phyloP scores from a whole-genome alignment of 2,113 vertebrate species.

The Martes martes region DNA sequence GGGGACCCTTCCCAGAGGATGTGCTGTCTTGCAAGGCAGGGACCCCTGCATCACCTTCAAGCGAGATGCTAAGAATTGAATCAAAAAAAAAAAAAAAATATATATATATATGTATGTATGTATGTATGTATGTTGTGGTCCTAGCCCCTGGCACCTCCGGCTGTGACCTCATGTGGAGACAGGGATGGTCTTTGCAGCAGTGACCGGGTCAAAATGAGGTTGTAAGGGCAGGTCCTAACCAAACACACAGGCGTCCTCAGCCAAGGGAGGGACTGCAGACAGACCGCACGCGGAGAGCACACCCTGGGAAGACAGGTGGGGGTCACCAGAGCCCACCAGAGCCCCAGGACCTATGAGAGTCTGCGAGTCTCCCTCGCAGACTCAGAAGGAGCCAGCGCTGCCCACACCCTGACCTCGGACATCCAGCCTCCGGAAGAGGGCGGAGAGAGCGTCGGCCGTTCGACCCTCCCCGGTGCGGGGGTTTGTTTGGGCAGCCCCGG shows the following conservation, averaged over 20 bases:
- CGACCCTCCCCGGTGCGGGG: neutral
- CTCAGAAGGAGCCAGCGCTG: neutral
- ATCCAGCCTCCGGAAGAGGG: neutral
- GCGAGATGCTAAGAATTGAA: too few relatives aligned
- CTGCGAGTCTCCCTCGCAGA: neutral
- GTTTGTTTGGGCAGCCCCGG: neutral
- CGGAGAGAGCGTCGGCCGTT: neutral
- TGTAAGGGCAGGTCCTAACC: neutral
- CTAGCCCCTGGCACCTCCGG: neutral
- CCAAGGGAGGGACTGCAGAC: neutral
- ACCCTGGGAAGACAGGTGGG: neutral
- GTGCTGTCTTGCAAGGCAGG: neutral
- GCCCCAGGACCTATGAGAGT: neutral
- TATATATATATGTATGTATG: too few relatives aligned
- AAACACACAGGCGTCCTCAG: neutral
- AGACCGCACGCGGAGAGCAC: fast-evolving
- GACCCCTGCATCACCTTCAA: neutral
- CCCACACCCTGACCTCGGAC: neutral
- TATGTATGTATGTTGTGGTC: neutral
- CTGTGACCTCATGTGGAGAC: neutral
- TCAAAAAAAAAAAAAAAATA: too few relatives aligned
- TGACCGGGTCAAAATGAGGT: neutral
- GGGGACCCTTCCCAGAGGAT: neutral
- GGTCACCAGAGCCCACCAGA: neutral
- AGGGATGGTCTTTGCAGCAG: neutral